Conservation (phyloP, 2,797 vertebrate species). For the Poecilia wingei region DNA sequence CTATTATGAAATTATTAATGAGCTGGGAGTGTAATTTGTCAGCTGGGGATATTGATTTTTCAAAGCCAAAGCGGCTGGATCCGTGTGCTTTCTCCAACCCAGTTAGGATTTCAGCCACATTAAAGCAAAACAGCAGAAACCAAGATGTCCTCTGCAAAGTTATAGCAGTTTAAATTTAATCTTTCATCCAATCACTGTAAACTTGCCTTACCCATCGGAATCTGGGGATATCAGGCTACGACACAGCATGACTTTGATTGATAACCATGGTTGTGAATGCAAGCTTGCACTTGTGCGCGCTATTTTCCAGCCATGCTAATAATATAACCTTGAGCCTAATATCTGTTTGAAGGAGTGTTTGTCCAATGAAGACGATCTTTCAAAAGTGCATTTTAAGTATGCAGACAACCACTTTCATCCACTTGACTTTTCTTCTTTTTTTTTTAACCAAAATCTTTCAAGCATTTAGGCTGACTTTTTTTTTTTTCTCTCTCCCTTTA, state of each 20-base stretch:
- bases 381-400: neutral
- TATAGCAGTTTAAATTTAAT: slow-evolving; percentile 9
- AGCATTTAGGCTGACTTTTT: slow-evolving; percentile 26
- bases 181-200: neutral
- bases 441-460: slow-evolving; percentile 28
- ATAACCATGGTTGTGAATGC: slow-evolving; percentile 1
- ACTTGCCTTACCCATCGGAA: slow-evolving; percentile 1
- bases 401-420: slow-evolving; percentile 1
- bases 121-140: neutral
- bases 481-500: neutral
- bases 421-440: slow-evolving; percentile 12
- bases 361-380: neutral
- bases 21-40: neutral
- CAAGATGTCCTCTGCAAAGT: slow-evolving; percentile 7
- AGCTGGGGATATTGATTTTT: neutral
- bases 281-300: neutral
- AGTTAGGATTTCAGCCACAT: slow-evolving; percentile 11
- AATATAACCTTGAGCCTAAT: neutral
- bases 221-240: neutral
- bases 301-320: neutral
- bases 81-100: neutral
- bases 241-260: neutral
- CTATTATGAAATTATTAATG: slow-evolving; percentile 12
- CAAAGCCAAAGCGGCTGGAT: neutral
- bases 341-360: slow-evolving; percentile 6